Evolutionary conservation across 2,113 vertebrate genomes (phyloP).

Genomic region (Vireo altiloquus): DNA sequence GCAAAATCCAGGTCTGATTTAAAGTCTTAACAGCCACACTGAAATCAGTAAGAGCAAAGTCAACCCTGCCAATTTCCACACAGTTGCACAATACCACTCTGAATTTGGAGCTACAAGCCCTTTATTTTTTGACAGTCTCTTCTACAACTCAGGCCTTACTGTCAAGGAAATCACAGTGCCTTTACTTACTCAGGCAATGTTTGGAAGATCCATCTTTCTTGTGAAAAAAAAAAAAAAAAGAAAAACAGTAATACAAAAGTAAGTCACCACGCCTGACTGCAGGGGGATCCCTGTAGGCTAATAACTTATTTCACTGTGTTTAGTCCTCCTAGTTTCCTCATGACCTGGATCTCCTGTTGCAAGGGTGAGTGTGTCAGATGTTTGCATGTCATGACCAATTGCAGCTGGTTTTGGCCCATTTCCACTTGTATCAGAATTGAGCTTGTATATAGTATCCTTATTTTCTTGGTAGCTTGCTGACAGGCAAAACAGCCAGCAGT

Average conservation of each 20-base stretch:
- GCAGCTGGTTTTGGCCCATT: neutral
- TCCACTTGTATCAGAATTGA: neutral
- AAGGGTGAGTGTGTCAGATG: neutral
- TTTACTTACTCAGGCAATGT: neutral
- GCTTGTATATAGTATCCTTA: neutral
- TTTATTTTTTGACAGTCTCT: neutral
- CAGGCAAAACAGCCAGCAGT: neutral
- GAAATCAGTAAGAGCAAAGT: neutral
- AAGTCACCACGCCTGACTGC: neutral
- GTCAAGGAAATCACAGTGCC: neutral
- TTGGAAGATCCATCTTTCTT: neutral
- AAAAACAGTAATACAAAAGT: neutral
- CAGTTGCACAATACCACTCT: neutral
- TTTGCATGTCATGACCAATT: neutral
- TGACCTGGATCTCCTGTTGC: neutral
- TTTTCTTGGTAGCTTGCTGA: neutral
- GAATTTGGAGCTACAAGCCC: neutral
- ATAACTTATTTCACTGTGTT: neutral
- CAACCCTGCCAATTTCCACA: neutral
- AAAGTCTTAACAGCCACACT: neutral
- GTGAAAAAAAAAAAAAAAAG: neutral
- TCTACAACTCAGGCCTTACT: neutral
- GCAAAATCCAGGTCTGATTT: neutral
- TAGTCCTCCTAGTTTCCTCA: neutral
- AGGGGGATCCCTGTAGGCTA: neutral